Conservation (phyloP, 1,140 invertebrate genomes). For the Atta colombica region DNA sequence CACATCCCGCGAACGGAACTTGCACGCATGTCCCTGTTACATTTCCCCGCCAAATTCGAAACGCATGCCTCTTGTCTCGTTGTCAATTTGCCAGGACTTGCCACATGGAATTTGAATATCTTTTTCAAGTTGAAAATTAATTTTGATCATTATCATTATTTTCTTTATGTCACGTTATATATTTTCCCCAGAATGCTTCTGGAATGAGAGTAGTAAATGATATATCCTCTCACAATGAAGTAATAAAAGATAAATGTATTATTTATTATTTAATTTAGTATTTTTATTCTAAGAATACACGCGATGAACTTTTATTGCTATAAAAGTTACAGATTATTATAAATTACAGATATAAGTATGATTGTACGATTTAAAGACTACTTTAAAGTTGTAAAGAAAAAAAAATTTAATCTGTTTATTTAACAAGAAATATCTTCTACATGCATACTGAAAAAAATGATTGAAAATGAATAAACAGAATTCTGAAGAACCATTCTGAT, state of each 20-base stretch:
- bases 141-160: conserved; percentile 11
- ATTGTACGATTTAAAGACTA: too few species aligned
- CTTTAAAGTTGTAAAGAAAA: too few species aligned
- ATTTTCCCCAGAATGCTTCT: not conserved
- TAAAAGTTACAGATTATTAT: too few species aligned
- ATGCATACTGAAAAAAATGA: too few species aligned
- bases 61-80: not conserved
- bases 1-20: conserved; percentile 31
- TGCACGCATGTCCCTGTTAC: not conserved
- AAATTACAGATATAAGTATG: not conserved
- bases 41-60: conserved; percentile 26
- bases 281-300: not conserved
- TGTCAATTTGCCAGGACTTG: not conserved
- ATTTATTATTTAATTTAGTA: not conserved
- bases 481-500: too few species aligned
- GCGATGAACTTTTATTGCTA: not conserved
- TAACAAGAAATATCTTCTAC: not conserved
- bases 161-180: not conserved
- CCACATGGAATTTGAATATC: not conserved
- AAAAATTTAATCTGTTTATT: too few species aligned
- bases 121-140: conserved; percentile 1
- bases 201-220: conserved; percentile 21
- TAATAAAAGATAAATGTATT: not conserved
- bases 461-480: too few species aligned
- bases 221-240: not conserved